Evolutionary conservation across 1,140 invertebrate genomes (phyloP).

Genomic region (Babylonia areolata): DNA sequence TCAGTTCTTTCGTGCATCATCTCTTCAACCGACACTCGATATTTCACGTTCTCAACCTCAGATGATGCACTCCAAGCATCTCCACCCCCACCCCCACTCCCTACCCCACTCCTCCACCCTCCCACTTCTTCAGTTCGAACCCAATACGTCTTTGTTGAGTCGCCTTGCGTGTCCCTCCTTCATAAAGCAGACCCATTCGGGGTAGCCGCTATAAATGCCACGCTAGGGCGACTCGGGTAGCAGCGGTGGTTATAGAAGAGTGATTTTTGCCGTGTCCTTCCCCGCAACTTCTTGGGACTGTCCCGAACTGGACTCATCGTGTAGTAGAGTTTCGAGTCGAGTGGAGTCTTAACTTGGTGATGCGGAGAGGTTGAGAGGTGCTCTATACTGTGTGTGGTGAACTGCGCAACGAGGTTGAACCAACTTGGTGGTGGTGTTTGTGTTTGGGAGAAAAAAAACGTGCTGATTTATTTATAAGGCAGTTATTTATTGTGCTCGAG

Average conservation of each 20-base stretch:
- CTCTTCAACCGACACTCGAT: not conserved
- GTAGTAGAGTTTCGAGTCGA: no score
- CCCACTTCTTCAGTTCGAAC: not conserved
- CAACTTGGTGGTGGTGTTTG: no score
- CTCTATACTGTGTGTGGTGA: no score
- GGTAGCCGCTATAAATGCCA: not conserved
- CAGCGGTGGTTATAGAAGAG: not conserved
- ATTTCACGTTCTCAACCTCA: not conserved
- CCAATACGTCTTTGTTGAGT: conserved; percentile 1
- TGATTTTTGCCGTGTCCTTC: conserved; percentile 5
- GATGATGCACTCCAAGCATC: conserved; percentile 1
- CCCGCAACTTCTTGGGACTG: not conserved
- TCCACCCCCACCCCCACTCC: no score
- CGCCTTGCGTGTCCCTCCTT: not conserved
- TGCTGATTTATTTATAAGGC: no score
- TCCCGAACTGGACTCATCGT: no score
- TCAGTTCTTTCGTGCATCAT: not conserved
- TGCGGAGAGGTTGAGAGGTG: no score
- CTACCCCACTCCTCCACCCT: no score
- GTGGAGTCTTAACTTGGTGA: no score
- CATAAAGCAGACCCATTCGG: not conserved
- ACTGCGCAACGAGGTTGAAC: no score
- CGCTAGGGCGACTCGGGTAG: not conserved
- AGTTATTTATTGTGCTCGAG: no score
- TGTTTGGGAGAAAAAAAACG: no score